phyloP scores from a whole-genome alignment of 2,113 vertebrate genomes.

The Manacus vitellinus region DNA sequence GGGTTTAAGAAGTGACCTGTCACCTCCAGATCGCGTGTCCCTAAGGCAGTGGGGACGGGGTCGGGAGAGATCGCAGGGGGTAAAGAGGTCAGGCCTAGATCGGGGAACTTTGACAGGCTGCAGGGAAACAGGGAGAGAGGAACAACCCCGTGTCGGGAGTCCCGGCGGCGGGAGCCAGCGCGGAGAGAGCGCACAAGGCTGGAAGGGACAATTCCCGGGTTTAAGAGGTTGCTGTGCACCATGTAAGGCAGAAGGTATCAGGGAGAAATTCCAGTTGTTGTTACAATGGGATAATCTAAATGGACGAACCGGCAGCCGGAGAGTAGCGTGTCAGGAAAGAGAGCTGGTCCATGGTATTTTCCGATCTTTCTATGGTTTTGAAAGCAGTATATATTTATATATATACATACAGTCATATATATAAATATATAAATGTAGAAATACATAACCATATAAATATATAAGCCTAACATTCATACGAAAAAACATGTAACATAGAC shows the following conservation, averaged over 20 bases:
- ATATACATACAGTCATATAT: accelerated
- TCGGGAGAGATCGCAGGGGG: not conserved
- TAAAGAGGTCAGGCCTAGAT: not conserved
- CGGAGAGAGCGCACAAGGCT: not conserved
- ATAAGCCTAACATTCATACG: not conserved
- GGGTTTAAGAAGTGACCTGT: not conserved
- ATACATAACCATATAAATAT: too few relatives aligned
- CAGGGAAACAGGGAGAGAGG: accelerated
- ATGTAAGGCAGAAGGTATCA: not conserved
- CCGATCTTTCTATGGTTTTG: not conserved
- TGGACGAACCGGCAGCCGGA: accelerated
- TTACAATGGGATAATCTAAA: not conserved
- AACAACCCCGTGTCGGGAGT: not conserved
- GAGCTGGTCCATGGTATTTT: not conserved
- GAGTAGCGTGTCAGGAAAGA: not conserved
- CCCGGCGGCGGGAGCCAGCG: not conserved
- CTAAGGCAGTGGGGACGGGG: not conserved
- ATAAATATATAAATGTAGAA: not conserved
- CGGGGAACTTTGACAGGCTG: not conserved
- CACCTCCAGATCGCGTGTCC: not conserved
- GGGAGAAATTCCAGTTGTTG: not conserved
- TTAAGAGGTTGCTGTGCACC: accelerated
- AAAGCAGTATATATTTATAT: not conserved
- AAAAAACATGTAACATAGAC: accelerated
- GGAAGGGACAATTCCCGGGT: not conserved